Conservation (phyloP, 2,113 vertebrate species). For the Azemiops feae region DNA sequence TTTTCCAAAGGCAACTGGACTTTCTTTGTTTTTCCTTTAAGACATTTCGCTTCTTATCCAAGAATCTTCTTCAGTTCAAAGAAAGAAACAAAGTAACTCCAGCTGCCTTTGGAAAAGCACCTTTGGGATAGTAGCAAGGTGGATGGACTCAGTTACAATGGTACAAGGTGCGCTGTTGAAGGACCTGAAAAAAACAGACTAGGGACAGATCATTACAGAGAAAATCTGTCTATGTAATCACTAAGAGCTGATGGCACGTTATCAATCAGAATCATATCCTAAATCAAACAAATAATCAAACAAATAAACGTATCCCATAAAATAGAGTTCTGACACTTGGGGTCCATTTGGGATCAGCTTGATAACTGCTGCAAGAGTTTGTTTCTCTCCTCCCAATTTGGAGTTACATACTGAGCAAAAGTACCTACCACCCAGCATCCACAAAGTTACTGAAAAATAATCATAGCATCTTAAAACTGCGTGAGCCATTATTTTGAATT, state of each 20-base stretch:
- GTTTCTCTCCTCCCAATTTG: background rate
- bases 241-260: background rate
- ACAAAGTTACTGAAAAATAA: conserved; percentile 42
- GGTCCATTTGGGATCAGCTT: background rate
- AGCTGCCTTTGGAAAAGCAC: background rate
- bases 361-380: background rate
- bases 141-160: background rate
- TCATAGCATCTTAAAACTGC: conserved; percentile 47
- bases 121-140: background rate
- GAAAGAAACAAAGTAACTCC: background rate
- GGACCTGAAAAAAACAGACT: background rate
- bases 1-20: background rate
- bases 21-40: background rate
- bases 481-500: conserved; percentile 43
- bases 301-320: background rate
- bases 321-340: background rate
- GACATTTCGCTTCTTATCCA: background rate
- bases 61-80: background rate
- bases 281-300: background rate
- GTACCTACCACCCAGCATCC: conserved; percentile 13
- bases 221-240: background rate
- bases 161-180: background rate
- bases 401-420: background rate
- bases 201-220: background rate
- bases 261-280: background rate